These are phyloP conservation scores for Pavo muticus DNA, from an alignment of 2,113 vertebrate genomes.

Conservation along the genomic window DNA sequence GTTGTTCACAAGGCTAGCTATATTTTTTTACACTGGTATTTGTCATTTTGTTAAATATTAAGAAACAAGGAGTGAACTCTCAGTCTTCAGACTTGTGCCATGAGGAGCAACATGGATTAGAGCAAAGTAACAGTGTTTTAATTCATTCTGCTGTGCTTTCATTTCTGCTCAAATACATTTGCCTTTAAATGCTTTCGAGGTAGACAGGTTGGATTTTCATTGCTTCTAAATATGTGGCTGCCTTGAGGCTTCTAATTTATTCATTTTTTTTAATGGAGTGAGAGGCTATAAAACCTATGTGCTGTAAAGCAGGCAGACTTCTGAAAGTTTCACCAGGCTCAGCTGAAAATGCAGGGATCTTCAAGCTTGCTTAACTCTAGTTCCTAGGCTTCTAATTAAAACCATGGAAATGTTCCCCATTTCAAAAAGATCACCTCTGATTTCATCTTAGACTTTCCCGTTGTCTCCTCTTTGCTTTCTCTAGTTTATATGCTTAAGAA, in stretches of 20 bases:
- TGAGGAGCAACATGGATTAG: conserved; percentile 40
- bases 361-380: conserved; percentile 26
- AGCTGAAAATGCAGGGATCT: conserved; percentile 15
- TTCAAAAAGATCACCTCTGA: conserved; percentile 70
- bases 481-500: background rate
- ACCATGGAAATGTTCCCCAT: conserved; percentile 50
- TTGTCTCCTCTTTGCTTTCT: conserved; percentile 41
- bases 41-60: conserved; percentile 50
- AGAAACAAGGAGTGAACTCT: conserved; percentile 52
- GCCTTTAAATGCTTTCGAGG: conserved; percentile 63
- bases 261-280: conserved; percentile 78
- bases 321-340: conserved; percentile 3
- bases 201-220: conserved; percentile 75
- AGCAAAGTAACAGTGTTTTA: conserved; percentile 67
- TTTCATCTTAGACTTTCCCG: conserved; percentile 62
- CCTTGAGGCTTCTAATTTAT: conserved; percentile 77
- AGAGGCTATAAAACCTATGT: conserved; percentile 72
- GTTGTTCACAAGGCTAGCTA: background rate
- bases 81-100: conserved; percentile 18
- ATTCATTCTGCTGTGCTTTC: conserved; percentile 62
- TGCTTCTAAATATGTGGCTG: conserved; percentile 69
- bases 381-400: conserved; percentile 72
- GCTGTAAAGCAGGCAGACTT: conserved; percentile 57
- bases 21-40: conserved; percentile 1
- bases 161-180: conserved; percentile 51